Evolutionary conservation across 2,113 vertebrate genomes (phyloP).

Genomic region (Lanius collurio): DNA sequence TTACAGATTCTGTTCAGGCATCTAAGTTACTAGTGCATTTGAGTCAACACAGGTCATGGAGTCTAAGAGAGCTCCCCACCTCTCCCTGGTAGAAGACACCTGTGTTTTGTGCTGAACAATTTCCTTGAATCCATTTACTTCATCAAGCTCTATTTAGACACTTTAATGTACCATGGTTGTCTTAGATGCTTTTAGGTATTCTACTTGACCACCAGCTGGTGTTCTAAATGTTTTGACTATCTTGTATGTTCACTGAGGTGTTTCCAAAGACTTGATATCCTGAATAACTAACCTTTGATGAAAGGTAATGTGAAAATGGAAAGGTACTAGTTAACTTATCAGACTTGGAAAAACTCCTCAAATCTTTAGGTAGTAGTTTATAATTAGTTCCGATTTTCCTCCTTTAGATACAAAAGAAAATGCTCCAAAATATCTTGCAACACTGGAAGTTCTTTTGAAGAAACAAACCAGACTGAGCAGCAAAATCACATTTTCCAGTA

Average conservation of each 20-base stretch:
- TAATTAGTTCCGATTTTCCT: neutral
- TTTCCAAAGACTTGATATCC: neutral
- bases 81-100: neutral
- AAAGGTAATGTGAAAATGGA: neutral
- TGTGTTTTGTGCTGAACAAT: neutral
- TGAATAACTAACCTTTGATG: neutral
- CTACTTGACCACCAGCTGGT: neutral
- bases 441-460: neutral
- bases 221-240: neutral
- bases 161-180: neutral
- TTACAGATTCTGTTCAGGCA: neutral
- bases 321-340: neutral
- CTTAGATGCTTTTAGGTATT: neutral
- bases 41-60: neutral
- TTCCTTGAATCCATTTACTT: neutral
- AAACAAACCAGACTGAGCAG: neutral
- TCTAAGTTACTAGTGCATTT: neutral
- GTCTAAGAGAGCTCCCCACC: neutral
- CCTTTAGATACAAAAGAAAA: neutral
- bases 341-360: neutral
- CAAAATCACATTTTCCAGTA: neutral
- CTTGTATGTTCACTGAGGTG: neutral
- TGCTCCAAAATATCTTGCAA: neutral
- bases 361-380: neutral
- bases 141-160: neutral